These are phyloP conservation scores for Adrianichthys oophorus DNA, from an alignment of 2,797 vertebrate species.

Conservation along the genomic window DNA sequence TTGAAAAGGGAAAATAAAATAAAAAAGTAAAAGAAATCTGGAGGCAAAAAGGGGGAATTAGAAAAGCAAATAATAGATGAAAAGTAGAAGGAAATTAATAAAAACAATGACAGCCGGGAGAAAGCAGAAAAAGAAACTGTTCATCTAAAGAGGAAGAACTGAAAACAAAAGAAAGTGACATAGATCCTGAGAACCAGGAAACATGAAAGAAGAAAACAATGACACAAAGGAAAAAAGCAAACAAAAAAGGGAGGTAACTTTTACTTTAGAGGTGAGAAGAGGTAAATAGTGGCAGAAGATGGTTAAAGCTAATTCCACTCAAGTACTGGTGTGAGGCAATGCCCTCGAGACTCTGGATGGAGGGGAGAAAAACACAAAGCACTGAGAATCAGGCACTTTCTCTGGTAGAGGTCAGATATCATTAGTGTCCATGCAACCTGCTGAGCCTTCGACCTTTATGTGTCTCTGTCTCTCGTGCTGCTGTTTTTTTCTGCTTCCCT, in stretches of 20 bases:
- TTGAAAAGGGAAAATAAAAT: background rate
- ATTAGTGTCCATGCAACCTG: slow-evolving; percentile 51
- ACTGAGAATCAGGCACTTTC: slow-evolving; percentile 58
- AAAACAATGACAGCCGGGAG: background rate
- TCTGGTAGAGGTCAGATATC: slow-evolving; percentile 64
- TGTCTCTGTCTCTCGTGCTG: background rate
- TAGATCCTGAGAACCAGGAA: background rate
- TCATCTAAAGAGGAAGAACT: background rate
- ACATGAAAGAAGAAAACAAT: slow-evolving; percentile 1
- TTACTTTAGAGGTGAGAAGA: slow-evolving; percentile 28
- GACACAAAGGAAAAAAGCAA: background rate
- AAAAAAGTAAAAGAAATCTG: background rate
- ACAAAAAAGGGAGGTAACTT: slow-evolving; percentile 9
- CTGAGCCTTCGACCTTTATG: slow-evolving; percentile 25
- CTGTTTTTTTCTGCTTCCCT: background rate
- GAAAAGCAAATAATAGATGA: background rate
- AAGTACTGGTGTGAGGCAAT: slow-evolving; percentile 53
- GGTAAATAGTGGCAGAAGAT: slow-evolving; percentile 27
- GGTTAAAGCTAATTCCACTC: slow-evolving; percentile 61
- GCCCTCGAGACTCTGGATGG: slow-evolving; percentile 38
- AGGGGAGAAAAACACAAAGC: slow-evolving; percentile 34
- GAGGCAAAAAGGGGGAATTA: background rate
- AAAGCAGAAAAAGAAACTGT: background rate
- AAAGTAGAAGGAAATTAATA: background rate
- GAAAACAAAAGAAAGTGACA: background rate